phyloP scores from a whole-genome alignment of 1,140 invertebrate genomes.

The Argopecten irradians region DNA sequence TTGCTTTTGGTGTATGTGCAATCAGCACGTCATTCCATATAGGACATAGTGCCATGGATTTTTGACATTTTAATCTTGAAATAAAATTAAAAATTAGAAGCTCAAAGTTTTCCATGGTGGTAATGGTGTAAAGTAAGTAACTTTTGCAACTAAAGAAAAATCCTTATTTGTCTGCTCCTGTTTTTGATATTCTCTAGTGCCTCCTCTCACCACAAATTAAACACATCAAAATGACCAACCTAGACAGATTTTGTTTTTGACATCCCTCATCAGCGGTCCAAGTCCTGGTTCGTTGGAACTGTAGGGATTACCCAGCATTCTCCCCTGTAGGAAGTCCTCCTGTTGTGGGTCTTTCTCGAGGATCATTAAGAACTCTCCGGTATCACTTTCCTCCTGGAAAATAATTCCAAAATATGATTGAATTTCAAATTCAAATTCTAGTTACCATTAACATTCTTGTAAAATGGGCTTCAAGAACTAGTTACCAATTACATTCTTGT shows the following conservation, averaged over 20 bases:
- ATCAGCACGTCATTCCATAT: too few species aligned
- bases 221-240: conserved; percentile 63
- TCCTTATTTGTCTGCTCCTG: too few species aligned
- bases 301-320: conserved; percentile 99
- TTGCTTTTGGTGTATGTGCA: too few species aligned
- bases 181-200: too few species aligned
- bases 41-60: too few species aligned
- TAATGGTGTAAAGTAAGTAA: too few species aligned
- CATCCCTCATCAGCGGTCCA: conserved; percentile 97
- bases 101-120: background rate
- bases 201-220: too few species aligned
- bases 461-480: too few species aligned
- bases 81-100: background rate
- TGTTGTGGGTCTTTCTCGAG: conserved; percentile 99
- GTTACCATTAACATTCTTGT: too few species aligned
- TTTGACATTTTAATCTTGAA: background rate
- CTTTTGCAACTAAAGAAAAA: too few species aligned
- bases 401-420: background rate
- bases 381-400: conserved; percentile 91
- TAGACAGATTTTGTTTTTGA: conserved; percentile 91
- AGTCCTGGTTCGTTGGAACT: conserved; percentile 94
- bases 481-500: too few species aligned
- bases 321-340: conserved; percentile 96
- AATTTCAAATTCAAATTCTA: background rate
- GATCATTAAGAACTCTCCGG: conserved; percentile 96